Evolutionary conservation across 2,888 invertebrate species (phyloP), one percentile per base, ranked within the genome.

Genomic region (Trissoscelio sp.): DNA sequence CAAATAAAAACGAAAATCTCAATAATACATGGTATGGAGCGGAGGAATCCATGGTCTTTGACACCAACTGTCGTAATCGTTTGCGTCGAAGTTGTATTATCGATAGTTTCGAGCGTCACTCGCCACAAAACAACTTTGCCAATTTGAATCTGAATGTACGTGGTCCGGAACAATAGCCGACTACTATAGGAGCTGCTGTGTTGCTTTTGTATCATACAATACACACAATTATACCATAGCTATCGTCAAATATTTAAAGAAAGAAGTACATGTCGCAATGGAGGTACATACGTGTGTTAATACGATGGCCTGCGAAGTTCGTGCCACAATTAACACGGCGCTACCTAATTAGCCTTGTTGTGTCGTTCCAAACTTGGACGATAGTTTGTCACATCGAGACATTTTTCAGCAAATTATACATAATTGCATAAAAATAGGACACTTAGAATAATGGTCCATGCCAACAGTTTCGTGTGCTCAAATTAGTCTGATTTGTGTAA

Each of bases 141-240:
- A n/a, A 86, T 86, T 89, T 88, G 88, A 89, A 89, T 87, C 90
- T 89, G 90, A 91, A 89, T 91, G 90, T 87, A 89, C 89, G 62
- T 46, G 88, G 86, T 88, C 89, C 89, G 88, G 90, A 91, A 86
- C 90, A 86, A 86, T 86, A 75, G 70, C 67, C 70, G 57, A 70
- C 67, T 75, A 81, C 75, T 78, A 83, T 46, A 72, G 72, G 48
- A 79, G 48, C 69, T 42, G 73, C 64, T 37, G 70, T 72, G 53
- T 77, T 70, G 77, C 67, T 60, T 70, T 79, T 58, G 28, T 57
- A 55, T 72, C 69, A 79, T 62, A 75, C 70, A 67, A 70, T 73
- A 80, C 80, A 81, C 74, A 82, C 74, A 83, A 77, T 79, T 79
- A 74, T 82, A 84, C 73, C 79, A 70, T 79, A 80, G 75, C 64